Percentiles rank a stretch among this genome's conserved stretches.
Evolutionary conservation across 2,797 vertebrate species (phyloP).

Genomic region (Danio albolineatus): DNA sequence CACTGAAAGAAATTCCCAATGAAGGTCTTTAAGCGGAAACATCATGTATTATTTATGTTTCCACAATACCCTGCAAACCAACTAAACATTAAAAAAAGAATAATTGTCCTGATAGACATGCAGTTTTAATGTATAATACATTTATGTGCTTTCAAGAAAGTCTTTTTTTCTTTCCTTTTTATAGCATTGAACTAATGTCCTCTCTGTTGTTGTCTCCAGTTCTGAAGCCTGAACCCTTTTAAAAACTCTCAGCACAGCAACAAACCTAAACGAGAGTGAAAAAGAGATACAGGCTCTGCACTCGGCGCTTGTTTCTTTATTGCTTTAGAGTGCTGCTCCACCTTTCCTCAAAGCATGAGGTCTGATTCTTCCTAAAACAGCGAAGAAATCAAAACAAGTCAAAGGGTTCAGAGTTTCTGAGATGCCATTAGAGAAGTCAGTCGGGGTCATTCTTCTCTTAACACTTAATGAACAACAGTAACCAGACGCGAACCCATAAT

Average conservation of each 20-base stretch:
- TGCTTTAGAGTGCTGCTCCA: slow-evolving; percentile 1
- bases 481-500: slow-evolving; percentile 64
- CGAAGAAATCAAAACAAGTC: slow-evolving; percentile 40
- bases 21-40: neutral
- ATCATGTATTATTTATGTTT: neutral
- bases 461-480: slow-evolving; percentile 67
- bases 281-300: slow-evolving; percentile 2
- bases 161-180: neutral
- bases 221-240: neutral
- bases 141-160: neutral
- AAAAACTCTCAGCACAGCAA: slow-evolving; percentile 7
- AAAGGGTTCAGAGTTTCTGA: slow-evolving; percentile 32
- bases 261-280: slow-evolving; percentile 3
- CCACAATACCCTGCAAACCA: neutral
- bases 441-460: slow-evolving; percentile 59
- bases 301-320: slow-evolving; percentile 30
- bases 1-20: neutral
- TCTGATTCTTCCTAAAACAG: slow-evolving; percentile 12
- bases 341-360: neutral
- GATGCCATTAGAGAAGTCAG: slow-evolving; percentile 62
- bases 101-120: neutral
- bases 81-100: neutral
- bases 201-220: slow-evolving; percentile 31
- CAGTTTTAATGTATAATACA: neutral
- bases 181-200: neutral